Percentiles rank a stretch among this genome's conserved stretches.
Conservation (phyloP, 2,113 vertebrate genomes). For the Peucedramus taeniatus region DNA sequence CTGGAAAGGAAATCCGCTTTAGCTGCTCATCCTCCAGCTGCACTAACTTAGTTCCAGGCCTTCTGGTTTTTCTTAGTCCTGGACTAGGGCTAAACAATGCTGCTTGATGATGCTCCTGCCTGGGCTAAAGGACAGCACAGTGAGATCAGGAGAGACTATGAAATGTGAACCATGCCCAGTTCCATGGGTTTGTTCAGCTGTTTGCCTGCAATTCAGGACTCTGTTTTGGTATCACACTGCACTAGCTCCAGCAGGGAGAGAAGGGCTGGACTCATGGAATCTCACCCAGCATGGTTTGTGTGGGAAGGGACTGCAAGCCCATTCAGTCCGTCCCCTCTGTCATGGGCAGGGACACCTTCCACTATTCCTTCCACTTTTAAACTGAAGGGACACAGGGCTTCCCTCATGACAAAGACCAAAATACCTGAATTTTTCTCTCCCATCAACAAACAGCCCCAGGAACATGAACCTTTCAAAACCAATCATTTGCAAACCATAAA, state of each 20-base stretch:
- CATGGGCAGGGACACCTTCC: neutral
- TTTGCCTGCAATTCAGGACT: neutral
- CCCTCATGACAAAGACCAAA: neutral
- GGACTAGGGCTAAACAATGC: neutral
- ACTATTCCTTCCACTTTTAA: neutral
- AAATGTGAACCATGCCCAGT: neutral
- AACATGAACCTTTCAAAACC: neutral
- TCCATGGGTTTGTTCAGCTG: neutral
- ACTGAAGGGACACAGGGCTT: neutral
- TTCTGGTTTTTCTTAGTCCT: neutral
- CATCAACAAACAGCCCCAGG: neutral
- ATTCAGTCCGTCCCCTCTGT: neutral
- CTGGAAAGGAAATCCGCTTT: neutral
- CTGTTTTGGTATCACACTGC: neutral
- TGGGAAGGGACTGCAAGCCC: neutral
- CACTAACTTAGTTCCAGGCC: neutral
- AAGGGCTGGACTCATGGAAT: neutral
- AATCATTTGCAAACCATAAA: neutral
- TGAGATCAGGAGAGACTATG: neutral
- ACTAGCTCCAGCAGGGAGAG: neutral
- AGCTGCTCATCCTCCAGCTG: neutral
- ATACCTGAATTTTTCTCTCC: neutral
- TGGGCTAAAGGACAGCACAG: neutral
- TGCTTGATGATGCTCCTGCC: neutral
- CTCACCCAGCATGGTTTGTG: neutral